phyloP scores from a whole-genome alignment of 2,888 invertebrate species.

The Arrhopalites spinosus region DNA sequence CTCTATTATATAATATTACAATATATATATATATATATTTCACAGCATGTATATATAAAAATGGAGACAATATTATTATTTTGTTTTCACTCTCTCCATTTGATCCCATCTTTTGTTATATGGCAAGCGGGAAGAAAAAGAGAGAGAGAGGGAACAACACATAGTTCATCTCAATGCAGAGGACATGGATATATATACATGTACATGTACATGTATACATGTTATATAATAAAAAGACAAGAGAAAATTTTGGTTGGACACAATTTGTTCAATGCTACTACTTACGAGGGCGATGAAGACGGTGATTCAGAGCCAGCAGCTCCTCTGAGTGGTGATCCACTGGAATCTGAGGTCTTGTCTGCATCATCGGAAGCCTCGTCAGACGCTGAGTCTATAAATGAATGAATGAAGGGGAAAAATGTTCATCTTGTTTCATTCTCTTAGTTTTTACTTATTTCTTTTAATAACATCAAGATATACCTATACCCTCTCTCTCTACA shows the following conservation, averaged over 20 bases:
- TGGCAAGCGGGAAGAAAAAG: background rate
- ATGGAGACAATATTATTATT: constrained; percentile 2
- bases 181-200: background rate
- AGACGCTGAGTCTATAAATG: constrained; percentile 38
- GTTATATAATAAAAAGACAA: background rate
- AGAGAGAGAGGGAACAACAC: background rate
- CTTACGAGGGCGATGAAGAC: constrained; percentile 46
- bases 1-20: background rate
- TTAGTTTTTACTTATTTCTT: constrained; percentile 3
- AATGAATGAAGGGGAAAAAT: constrained; percentile 30
- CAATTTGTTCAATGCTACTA: constrained; percentile 2
- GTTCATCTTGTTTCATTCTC: constrained; percentile 17
- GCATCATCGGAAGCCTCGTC: constrained; percentile 45
- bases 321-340: constrained; percentile 37
- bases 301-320: constrained; percentile 44
- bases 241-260: background rate
- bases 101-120: background rate
- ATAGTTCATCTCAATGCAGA: background rate
- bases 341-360: constrained; percentile 44
- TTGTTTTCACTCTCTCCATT: background rate
- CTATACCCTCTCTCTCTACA: background rate
- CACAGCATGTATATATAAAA: too few species aligned
- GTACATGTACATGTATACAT: background rate
- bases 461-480: background rate
- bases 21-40: too few species aligned